Evolutionary conservation across 2,113 vertebrate genomes (phyloP), one percentile per base, ranked within the genome.

Genomic region (Hippocampus guttulatus): DNA sequence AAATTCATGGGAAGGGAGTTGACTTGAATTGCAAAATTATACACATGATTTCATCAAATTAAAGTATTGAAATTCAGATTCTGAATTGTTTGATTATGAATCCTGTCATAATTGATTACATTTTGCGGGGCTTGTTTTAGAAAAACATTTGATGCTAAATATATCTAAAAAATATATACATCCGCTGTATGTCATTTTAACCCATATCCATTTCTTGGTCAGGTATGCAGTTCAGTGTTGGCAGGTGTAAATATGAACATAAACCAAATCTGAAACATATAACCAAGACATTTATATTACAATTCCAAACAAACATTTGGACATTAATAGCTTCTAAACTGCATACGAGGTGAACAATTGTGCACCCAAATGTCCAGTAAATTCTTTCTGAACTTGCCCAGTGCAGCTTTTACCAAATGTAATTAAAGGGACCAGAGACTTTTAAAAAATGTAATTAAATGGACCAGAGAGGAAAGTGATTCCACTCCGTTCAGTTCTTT

Each of bases 391-490:
- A 74, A 64, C 23, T 64, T 60, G 71, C 69, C 82, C 77, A 62
- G 23, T 64, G 79, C 66, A 75, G 64, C 55, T 71, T 78, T 84
- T 72, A 72, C 57, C 20, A 79, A 75, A 79, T 73, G 68, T 78
- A 85, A 84, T 82, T 80, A 84, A 80, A 75, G 62, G 49, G 54
- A 80, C 52, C 55, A 69, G 68, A 69, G 41, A 74, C 55, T 75
- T 80, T 84, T 74, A 72, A 52, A 16, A 79, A 75, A 79, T 73
- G 71, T 79, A 85, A 84, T 82, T 80, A 82, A 80, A 75, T 49
- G 40, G 54, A 77, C 47, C 55, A 70, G 68, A 69, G 52, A 70
- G 41, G 60, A 41, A 74, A 67, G 64, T 45, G 58, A 78, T 81
- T 84, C 61, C 71, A 52, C 57, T 45, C 51, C 27, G 41, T 8